phyloP scores from a whole-genome alignment of 2,113 vertebrate species.

The Paramormyrops kingsleyae region DNA sequence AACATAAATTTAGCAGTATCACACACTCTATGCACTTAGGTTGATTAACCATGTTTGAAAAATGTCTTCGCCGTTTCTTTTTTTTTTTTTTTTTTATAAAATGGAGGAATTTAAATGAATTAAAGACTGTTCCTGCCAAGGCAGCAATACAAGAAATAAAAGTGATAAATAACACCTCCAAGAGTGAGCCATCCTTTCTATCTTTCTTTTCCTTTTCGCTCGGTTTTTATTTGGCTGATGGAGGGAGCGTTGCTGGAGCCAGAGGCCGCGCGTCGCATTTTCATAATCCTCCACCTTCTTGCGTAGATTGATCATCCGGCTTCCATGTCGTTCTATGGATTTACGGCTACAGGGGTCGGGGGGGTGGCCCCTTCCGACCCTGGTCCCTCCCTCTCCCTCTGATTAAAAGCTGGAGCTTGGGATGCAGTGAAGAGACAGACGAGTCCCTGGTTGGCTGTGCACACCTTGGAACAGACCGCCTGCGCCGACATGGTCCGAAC shows the following conservation, averaged over 20 bases:
- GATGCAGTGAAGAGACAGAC: conserved; percentile 26
- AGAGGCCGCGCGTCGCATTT: neutral
- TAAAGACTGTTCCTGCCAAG: conserved; percentile 29
- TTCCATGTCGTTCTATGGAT: conserved; percentile 38
- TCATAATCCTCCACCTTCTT: neutral
- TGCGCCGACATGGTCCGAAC: conserved; percentile 48
- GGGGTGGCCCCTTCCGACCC: conserved; percentile 19
- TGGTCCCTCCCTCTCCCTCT: conserved; percentile 27
- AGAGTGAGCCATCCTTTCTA: conserved; percentile 21
- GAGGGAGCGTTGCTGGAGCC: neutral
- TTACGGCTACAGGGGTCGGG: conserved; percentile 22
- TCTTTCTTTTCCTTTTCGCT: neutral
- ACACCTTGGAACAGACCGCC: neutral
- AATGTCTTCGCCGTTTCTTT: neutral
- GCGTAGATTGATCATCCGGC: neutral
- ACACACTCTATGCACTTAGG: neutral
- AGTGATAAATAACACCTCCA: conserved; percentile 23
- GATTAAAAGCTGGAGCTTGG: conserved; percentile 49
- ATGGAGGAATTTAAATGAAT: neutral
- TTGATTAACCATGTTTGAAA: neutral
- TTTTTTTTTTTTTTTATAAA: neutral
- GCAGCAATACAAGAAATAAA: conserved; percentile 32
- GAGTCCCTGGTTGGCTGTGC: too few relatives aligned
- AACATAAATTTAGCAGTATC: conserved; percentile 22
- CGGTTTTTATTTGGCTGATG: neutral